Evolutionary conservation across 1,140 invertebrate genomes (phyloP), one percentile per base, ranked within the genome.

Genomic region (Ceratina australensis): DNA sequence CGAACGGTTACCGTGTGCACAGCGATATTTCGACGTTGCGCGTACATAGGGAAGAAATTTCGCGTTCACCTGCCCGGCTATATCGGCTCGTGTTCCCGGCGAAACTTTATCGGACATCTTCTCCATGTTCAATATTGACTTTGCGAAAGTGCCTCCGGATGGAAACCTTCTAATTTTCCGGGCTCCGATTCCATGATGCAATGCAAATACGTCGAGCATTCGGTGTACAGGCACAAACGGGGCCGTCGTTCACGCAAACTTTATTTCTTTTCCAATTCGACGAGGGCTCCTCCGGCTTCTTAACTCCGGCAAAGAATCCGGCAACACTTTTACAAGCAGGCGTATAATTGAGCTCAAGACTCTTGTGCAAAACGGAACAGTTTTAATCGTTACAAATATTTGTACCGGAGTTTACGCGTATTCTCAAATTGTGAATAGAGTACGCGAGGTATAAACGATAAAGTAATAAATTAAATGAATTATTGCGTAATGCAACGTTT

Each of bases 161-260:
- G 83, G 84, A 89, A 88, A 87, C 83, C 84, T 83, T 89, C 86
- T 88, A 90, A 90, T 90, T 90, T 87, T 89, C 75, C 88, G 81
- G 85, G 87, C 77, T 88, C 78, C 82, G 83, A 81, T 81, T 87
- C 67, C 76, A 77, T 82, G 84, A 89, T 85, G 85, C 73, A 85
- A 86, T 84, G 86, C 81, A 89, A 90, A 90, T 89, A 90, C 74
- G 66, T 20, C 26, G 79, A 52, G 42, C 61, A 50, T 60, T 60
- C 79, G 42, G 26, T 61, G 26, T 54, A 54, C 22, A 22, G 26
- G 49, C 20, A 28, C n/a, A 59, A 68, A 69, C 67, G 67, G 52
- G 28, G 10, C 15, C 16, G 24, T 13, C 8, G 3, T n/a, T 47
- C 63, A 18, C 15, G 54, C 24, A 67, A 68, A 69, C 66, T 59